Evolutionary conservation across 1,140 invertebrate genomes (phyloP).

Genomic region (Bombus sibiricus): DNA sequence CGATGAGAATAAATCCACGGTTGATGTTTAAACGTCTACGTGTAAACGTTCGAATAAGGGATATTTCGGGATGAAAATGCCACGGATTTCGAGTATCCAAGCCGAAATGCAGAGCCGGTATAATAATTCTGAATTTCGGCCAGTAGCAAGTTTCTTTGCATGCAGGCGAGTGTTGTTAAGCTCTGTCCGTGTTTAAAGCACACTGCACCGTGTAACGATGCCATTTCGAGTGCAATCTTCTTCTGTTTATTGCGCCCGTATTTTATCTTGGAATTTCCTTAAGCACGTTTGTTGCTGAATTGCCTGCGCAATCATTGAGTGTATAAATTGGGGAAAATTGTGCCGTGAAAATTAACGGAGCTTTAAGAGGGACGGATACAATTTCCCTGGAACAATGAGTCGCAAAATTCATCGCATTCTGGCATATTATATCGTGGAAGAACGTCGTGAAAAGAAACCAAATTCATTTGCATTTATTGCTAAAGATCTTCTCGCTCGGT

Average conservation of each 20-base stretch:
- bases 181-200: constrained; percentile 23
- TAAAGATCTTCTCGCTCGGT: no score
- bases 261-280: constrained; percentile 50
- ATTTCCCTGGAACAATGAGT: background rate
- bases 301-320: constrained; percentile 25
- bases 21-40: background rate
- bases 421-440: no score
- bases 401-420: background rate
- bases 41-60: background rate
- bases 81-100: background rate
- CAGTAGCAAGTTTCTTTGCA: no score
- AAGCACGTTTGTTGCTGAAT: constrained; percentile 14
- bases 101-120: background rate
- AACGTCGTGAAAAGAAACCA: no score
- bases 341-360: constrained; percentile 8
- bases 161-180: constrained; percentile 20
- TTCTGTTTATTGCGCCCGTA: constrained; percentile 49
- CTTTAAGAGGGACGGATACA: background rate
- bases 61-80: background rate
- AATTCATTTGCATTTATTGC: no score
- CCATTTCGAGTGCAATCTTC: constrained; percentile 45
- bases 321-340: constrained; percentile 31
- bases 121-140: constrained; percentile 23
- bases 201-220: constrained; percentile 39
- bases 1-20: background rate